Evolutionary conservation across 1,140 invertebrate species (phyloP).

Genomic region (Ruditapes philippinarum): DNA sequence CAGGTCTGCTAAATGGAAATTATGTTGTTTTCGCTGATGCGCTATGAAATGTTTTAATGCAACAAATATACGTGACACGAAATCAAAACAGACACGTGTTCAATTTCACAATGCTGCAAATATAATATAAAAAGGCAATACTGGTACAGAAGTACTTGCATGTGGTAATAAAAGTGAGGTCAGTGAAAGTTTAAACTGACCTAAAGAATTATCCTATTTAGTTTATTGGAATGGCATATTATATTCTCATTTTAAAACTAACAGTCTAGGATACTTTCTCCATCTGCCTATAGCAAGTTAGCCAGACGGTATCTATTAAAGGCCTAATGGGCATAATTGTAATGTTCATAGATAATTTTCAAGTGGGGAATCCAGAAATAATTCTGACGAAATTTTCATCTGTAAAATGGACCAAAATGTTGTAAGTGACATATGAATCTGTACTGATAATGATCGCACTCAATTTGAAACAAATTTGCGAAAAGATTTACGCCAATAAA

Average conservation of each 20-base stretch:
- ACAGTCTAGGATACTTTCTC: neutral
- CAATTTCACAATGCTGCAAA: no score
- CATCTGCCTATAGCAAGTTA: neutral
- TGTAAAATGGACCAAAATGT: neutral
- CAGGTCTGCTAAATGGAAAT: no score
- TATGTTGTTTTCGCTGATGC: neutral
- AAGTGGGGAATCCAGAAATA: neutral
- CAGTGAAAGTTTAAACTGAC: conserved; percentile 27
- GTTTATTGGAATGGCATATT: neutral
- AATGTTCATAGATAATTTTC: neutral
- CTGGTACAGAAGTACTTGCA: no score
- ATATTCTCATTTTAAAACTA: neutral
- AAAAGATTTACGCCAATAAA: conserved; percentile 4
- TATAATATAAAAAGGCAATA: no score
- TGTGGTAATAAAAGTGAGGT: no score
- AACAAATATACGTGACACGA: no score
- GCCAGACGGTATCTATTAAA: conserved; percentile 28
- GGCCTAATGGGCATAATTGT: neutral
- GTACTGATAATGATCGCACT: neutral
- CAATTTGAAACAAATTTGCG: conserved; percentile 47
- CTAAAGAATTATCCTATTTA: neutral
- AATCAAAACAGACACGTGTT: no score
- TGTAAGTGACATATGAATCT: neutral
- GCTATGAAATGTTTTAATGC: no score
- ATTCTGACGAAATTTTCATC: conserved; percentile 33